A percentile compares a stretch with the other conserved stretches of the same genome.
phyloP scores from a whole-genome alignment of 2,113 vertebrate species.

The Thalassarche chlororhynchos region DNA sequence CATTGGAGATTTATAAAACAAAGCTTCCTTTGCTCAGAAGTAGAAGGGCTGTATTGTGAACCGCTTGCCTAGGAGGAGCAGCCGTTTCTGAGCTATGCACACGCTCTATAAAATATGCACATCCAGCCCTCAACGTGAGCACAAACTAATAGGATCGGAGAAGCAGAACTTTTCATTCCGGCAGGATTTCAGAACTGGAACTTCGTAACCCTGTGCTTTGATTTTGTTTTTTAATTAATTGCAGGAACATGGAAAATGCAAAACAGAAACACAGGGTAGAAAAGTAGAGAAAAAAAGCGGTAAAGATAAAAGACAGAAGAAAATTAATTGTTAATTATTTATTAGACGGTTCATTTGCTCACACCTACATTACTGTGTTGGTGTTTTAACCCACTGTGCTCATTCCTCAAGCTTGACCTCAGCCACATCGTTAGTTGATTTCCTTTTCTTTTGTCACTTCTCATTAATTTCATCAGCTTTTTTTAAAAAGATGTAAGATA shows the following conservation, averaged over 20 bases:
- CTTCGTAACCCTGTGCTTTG: slow-evolving; percentile 60
- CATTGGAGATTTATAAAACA: slow-evolving; percentile 72
- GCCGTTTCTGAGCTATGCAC: neutral
- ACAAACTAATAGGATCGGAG: neutral
- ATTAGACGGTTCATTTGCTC: slow-evolving; percentile 72
- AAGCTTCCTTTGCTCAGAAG: slow-evolving; percentile 48
- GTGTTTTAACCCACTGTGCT: slow-evolving; percentile 63
- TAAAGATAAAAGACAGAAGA: slow-evolving; percentile 68
- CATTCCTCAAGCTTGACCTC: slow-evolving; percentile 43
- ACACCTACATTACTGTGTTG: slow-evolving; percentile 60
- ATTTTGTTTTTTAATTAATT: slow-evolving; percentile 74
- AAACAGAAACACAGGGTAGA: slow-evolving; percentile 40
- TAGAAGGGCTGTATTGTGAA: slow-evolving; percentile 29
- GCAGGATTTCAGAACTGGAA: slow-evolving; percentile 50
- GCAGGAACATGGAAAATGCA: slow-evolving; percentile 53
- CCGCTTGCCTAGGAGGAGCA: neutral
- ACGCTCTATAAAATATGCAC: slow-evolving; percentile 57
- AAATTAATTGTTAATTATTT: slow-evolving; percentile 77
- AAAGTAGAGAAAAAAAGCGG: slow-evolving; percentile 15
- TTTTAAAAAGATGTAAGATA: neutral
- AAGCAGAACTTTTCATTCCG: slow-evolving; percentile 47
- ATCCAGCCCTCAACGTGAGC: slow-evolving; percentile 30
- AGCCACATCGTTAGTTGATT: neutral
- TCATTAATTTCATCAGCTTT: slow-evolving; percentile 57
- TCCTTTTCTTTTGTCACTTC: slow-evolving; percentile 54